Base-by-base conservation (phyloP, 2,113 vertebrate species). In the Ammodramus savannarum region DNA sequence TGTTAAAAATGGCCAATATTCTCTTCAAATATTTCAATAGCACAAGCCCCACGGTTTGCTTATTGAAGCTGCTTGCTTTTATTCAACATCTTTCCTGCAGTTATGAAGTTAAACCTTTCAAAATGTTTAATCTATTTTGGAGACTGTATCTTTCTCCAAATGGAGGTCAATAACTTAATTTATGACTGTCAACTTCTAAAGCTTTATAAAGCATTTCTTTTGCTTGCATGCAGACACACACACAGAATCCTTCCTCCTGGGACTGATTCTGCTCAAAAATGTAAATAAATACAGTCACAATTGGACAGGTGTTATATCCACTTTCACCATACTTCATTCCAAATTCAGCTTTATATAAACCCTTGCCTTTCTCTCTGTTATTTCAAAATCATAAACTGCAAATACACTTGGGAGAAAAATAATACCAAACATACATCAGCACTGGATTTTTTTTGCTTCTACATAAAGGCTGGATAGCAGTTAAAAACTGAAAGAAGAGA, bases 201-300 rank as follows among this genome's bases (percentile, higher is more conserved):
- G 69, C 41, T 73, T 82, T 77, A 34, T 54, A 73, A 85, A 51
- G 27, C 16, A 43, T 66, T 87, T 94, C 49, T 81, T 81, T 79
- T 66, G 48, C 21, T 13, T 51, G 75, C 66, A 38, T 31, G 21
- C 49, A 51, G 20, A 27, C 36, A 71, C 54, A 76, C 29, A 61
- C 41, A 67, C 6, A 49, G 46, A 89, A 22, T 85, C 51, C 39
- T 14, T 3, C 67, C 89, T 95, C 71, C 68, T 83, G 68, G 74
- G 85, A 59, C 71, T 49, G 71, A 80, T 52, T 94, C 72, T 90
- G 66, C 67, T 85, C 85, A 66, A 85, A 91, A 57, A 95, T 62
- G 71, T 54, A 89, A 96, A 94, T 93, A 87, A 87, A 93, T 80
- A 69, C 85, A 95, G 69, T 48, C 85, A 85, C 49, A 71, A 87